These are phyloP conservation scores for Hylia prasina DNA, from an alignment of 2,113 vertebrate species.

Conservation along the genomic window DNA sequence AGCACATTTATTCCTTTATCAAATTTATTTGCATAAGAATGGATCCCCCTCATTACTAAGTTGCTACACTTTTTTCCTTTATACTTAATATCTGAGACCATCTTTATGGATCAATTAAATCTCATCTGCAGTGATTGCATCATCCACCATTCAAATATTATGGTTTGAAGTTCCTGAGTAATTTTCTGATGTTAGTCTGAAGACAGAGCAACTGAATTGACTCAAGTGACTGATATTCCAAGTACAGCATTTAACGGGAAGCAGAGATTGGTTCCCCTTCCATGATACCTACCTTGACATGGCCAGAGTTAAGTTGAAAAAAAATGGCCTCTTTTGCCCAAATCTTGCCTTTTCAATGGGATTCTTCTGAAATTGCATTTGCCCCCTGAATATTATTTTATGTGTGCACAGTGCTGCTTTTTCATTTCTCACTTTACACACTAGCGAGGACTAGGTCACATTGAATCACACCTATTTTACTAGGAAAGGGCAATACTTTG, in stretches of 20 bases:
- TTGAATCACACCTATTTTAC: not conserved
- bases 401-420: not conserved
- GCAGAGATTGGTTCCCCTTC: not conserved
- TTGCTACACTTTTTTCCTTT: not conserved
- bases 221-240: not conserved
- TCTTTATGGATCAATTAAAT: not conserved
- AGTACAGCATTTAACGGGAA: not conserved
- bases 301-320: not conserved
- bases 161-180: not conserved
- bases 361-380: not conserved
- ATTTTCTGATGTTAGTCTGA: not conserved
- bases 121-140: not conserved
- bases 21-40: not conserved
- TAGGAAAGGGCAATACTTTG: not conserved
- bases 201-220: not conserved
- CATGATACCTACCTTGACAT: rapidly evolving
- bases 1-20: not conserved
- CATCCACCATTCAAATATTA: not conserved
- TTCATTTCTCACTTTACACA: not conserved
- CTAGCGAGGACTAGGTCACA: not conserved
- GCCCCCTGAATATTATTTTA: not conserved
- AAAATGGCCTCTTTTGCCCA: not conserved
- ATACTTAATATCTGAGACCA: not conserved
- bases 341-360: not conserved
- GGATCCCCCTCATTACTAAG: not conserved